Evolutionary conservation across 2,113 vertebrate species (phyloP).

Genomic region (Muntiacus reevesi): DNA sequence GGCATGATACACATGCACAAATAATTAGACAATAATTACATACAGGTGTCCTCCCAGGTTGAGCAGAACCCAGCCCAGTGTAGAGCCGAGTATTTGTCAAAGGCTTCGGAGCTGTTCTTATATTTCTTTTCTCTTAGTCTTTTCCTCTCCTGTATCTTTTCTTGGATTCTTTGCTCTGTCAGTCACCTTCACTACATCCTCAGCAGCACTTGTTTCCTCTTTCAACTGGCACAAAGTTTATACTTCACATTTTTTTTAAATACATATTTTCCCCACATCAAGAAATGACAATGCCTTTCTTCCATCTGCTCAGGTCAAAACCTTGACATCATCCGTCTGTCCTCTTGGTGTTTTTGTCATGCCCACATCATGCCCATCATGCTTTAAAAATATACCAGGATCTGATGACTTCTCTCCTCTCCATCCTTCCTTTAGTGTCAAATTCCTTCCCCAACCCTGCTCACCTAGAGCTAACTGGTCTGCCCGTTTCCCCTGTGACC

Average conservation of each 20-base stretch:
- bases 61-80: neutral
- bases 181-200: neutral
- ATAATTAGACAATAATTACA: neutral
- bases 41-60: neutral
- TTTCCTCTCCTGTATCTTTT: neutral
- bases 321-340: no score
- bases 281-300: neutral
- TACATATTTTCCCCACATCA: neutral
- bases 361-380: no score
- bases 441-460: fast-evolving
- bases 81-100: neutral
- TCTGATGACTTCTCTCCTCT: neutral
- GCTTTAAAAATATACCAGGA: neutral
- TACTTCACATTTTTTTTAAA: neutral
- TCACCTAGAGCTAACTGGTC: neutral
- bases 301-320: neutral
- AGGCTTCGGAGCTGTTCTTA: no score
- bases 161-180: neutral
- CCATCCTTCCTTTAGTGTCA: fast-evolving
- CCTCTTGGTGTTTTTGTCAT: no score
- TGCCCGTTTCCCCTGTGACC: neutral
- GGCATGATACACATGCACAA: neutral
- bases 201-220: neutral
- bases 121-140: neutral
- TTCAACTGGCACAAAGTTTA: neutral